Conservation (phyloP, 2,888 invertebrate species). For the Drosophila putrida region DNA sequence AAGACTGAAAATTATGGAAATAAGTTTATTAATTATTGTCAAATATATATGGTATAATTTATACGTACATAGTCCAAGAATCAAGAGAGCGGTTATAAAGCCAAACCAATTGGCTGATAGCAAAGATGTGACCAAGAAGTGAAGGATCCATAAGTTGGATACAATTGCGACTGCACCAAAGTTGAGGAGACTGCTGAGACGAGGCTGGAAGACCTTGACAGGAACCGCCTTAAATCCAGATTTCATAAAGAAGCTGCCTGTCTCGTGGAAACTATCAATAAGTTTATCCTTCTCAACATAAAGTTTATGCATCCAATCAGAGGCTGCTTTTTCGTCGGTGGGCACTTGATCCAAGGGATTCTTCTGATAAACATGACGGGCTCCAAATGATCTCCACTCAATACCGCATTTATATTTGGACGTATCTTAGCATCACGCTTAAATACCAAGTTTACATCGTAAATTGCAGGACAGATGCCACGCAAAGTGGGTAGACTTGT, state of each 20-base stretch:
- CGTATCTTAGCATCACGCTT: slow-evolving; percentile 88
- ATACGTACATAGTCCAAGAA: slow-evolving; percentile 48
- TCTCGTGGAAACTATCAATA: slow-evolving; percentile 84
- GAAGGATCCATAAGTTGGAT: slow-evolving; percentile 30
- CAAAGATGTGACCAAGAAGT: slow-evolving; percentile 49
- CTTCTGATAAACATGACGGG: slow-evolving; percentile 92
- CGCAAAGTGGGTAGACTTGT: slow-evolving; percentile 93
- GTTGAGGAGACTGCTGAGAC: slow-evolving; percentile 90
- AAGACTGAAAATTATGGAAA: slow-evolving; percentile 44
- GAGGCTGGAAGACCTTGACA: slow-evolving; percentile 87
- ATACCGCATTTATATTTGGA: slow-evolving; percentile 91
- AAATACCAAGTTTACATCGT: slow-evolving; percentile 92
- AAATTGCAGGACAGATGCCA: slow-evolving; percentile 92
- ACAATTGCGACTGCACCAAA: slow-evolving; percentile 88
- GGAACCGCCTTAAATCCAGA: slow-evolving; percentile 90
- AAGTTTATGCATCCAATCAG: slow-evolving; percentile 92
- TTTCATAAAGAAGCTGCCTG: slow-evolving; percentile 91
- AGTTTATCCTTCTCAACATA: slow-evolving; percentile 92
- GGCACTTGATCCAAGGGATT: slow-evolving; percentile 93
- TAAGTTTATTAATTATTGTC: neutral
- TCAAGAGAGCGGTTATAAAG: slow-evolving; percentile 17
- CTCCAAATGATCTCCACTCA: slow-evolving; percentile 90
- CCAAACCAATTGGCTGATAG: slow-evolving; percentile 57
- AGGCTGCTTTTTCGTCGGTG: slow-evolving; percentile 89
- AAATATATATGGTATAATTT: too few species aligned